A percentile compares a stretch with the other conserved stretches of the same genome.
Conservation (phyloP, 2,797 vertebrate genomes). For the Margarornis squamiger region DNA sequence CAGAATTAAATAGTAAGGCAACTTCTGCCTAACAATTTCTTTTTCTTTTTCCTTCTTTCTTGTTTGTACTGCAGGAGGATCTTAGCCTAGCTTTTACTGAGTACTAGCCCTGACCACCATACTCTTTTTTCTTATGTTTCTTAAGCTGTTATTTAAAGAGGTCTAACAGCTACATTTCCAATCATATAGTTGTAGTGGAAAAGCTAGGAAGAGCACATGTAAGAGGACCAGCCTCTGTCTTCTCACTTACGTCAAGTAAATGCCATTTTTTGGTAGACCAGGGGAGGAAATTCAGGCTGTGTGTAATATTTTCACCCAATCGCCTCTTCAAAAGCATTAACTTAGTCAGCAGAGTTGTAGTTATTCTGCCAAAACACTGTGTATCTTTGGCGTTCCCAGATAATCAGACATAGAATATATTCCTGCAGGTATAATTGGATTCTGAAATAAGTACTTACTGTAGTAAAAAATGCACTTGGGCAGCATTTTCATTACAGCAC, state of each 20-base stretch:
- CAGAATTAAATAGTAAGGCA: not conserved
- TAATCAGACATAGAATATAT: slow-evolving; percentile 26
- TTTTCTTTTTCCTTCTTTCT: not conserved
- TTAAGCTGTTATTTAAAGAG: not conserved
- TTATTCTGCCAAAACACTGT: not conserved
- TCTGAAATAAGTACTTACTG: slow-evolving; percentile 33
- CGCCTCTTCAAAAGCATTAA: slow-evolving; percentile 13
- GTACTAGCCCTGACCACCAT: not conserved
- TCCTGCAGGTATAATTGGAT: slow-evolving; percentile 40
- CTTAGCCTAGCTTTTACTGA: not conserved
- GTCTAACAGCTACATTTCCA: not conserved
- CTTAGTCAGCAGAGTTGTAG: not conserved
- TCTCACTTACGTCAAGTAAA: not conserved
- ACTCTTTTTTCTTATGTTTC: not conserved
- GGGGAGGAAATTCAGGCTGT: not conserved
- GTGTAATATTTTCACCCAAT: not conserved
- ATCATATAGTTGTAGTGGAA: not conserved
- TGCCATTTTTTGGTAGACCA: not conserved
- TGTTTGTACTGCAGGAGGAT: not conserved
- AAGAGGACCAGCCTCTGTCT: not conserved
- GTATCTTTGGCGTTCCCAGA: not conserved
- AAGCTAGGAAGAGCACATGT: not conserved
- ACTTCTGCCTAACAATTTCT: not conserved
- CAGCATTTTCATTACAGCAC: slow-evolving; percentile 30
- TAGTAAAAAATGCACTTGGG: slow-evolving; percentile 34